A percentile compares a stretch with the other conserved stretches of the same genome.
Evolutionary conservation across 2,113 vertebrate genomes (phyloP).

Genomic region (Pterocles burchelli): DNA sequence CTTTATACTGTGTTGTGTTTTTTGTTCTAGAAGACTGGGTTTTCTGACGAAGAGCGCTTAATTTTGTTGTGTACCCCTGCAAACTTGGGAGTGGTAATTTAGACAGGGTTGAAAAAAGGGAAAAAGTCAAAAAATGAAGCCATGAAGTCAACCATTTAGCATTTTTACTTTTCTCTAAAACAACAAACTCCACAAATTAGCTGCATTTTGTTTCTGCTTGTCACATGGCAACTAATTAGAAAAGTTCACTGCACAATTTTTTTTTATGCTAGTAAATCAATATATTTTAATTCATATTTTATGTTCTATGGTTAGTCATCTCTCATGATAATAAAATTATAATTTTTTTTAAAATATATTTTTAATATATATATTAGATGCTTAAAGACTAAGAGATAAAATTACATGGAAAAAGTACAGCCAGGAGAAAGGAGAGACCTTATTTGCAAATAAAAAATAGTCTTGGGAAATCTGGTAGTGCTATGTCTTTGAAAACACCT

Average conservation of each 20-base stretch:
- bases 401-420: neutral
- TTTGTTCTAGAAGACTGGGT: neutral
- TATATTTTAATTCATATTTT: neutral
- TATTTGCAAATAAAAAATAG: neutral
- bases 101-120: neutral
- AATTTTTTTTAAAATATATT: no score
- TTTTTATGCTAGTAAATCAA: neutral
- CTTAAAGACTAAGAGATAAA: neutral
- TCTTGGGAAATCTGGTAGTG: neutral
- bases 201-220: neutral
- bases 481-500: neutral
- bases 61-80: neutral
- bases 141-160: neutral
- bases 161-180: neutral
- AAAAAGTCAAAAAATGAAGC: neutral
- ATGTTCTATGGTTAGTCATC: neutral
- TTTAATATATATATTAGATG: neutral
- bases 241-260: neutral
- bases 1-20: neutral
- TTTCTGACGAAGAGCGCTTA: neutral
- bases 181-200: neutral
- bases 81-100: neutral
- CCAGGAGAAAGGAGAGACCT: neutral
- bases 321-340: no score
- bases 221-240: neutral